Percentiles rank a stretch among this genome's conserved stretches.
Conservation (phyloP, 1,140 invertebrate species). For the Maconellicoccus hirsutus region DNA sequence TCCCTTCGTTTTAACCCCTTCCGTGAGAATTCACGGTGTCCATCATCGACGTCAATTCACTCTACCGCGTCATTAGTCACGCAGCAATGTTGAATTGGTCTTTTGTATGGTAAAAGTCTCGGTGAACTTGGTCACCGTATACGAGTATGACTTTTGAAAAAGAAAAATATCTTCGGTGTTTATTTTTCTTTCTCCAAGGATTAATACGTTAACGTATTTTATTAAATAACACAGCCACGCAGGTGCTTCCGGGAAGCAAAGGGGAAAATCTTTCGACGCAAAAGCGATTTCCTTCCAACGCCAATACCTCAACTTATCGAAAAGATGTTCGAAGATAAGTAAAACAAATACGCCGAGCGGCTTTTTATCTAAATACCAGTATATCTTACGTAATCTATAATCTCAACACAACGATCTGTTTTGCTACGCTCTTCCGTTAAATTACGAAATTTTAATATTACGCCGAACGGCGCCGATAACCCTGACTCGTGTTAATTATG, state of each 20-base stretch:
- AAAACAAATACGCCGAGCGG: background rate
- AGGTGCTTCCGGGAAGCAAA: too few species aligned
- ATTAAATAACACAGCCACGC: too few species aligned
- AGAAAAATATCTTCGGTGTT: too few species aligned
- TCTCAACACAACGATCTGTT: too few species aligned
- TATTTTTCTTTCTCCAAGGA: too few species aligned
- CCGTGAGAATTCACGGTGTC: constrained; percentile 7
- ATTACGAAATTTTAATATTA: too few species aligned
- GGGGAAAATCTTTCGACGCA: background rate
- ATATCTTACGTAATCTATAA: background rate
- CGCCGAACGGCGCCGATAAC: too few species aligned
- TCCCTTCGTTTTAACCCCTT: background rate
- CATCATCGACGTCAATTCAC: constrained; percentile 16
- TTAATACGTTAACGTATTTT: too few species aligned
- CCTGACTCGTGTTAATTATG: too few species aligned
- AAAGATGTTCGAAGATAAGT: background rate
- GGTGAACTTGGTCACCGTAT: too few species aligned
- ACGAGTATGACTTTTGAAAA: too few species aligned
- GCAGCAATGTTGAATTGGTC: background rate
- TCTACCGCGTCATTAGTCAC: constrained; percentile 9
- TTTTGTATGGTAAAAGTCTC: background rate
- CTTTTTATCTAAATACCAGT: background rate
- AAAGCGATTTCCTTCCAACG: background rate
- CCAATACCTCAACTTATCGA: background rate
- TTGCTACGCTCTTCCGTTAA: too few species aligned